Percentiles rank a stretch among this genome's conserved stretches.
Conservation (phyloP, 2,113 vertebrate species). For the Lycocorax pyrrhopterus region DNA sequence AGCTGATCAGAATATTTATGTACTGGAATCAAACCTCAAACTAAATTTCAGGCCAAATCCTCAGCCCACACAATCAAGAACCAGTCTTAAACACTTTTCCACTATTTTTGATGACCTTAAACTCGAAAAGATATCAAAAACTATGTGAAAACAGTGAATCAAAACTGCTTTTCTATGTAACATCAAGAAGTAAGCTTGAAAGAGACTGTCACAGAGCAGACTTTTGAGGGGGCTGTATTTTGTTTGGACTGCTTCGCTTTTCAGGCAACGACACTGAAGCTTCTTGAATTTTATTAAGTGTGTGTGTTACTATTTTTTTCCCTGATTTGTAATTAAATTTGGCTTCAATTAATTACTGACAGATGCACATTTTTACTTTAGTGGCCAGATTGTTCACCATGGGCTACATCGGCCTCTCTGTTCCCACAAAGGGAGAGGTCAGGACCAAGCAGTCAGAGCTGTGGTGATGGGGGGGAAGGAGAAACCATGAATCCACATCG, state of each 20-base stretch:
- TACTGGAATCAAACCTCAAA: not conserved
- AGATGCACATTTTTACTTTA: conserved; percentile 44
- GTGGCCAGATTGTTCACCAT: conserved; percentile 55
- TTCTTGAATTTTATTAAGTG: conserved; percentile 38
- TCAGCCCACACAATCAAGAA: not conserved
- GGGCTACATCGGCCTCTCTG: not conserved
- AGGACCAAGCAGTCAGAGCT: not conserved
- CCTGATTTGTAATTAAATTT: conserved; percentile 63
- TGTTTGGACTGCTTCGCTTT: not conserved
- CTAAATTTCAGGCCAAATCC: not conserved
- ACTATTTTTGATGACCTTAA: not conserved
- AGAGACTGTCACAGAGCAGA: not conserved
- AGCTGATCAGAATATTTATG: not conserved
- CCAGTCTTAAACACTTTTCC: not conserved
- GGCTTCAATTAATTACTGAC: conserved; percentile 63
- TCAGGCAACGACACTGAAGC: not conserved
- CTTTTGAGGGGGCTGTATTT: not conserved
- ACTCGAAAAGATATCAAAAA: not conserved
- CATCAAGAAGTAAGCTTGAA: not conserved
- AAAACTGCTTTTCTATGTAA: not conserved
- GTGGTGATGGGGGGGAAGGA: not conserved
- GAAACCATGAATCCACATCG: not conserved
- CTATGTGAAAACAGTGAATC: not conserved
- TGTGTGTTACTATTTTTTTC: not conserved
- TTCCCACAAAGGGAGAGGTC: not conserved